These are phyloP conservation scores for Conus betulinus DNA, from an alignment of 1,140 invertebrate species.

Conservation along the genomic window DNA sequence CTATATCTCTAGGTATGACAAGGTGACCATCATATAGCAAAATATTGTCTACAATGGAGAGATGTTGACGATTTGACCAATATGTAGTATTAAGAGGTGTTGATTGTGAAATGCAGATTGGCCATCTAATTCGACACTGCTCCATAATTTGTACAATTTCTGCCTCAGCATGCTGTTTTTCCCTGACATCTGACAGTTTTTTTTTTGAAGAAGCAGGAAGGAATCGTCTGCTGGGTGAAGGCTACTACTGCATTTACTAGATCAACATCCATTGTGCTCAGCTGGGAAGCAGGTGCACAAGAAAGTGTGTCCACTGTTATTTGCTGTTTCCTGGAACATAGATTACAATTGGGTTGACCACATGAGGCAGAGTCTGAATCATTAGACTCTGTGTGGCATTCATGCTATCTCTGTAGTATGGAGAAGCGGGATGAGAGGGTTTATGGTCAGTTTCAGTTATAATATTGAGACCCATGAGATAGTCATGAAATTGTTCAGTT, in stretches of 20 bases:
- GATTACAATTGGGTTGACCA: slow-evolving; percentile 31
- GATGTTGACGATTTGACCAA: slow-evolving; percentile 19
- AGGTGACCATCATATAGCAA: neutral
- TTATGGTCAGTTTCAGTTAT: slow-evolving; percentile 68
- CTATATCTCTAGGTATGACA: slow-evolving; percentile 14
- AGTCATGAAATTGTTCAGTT: slow-evolving; percentile 77
- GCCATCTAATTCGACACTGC: neutral
- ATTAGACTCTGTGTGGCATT: slow-evolving; percentile 42
- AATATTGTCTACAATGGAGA: neutral
- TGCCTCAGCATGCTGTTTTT: neutral
- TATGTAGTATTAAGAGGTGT: neutral
- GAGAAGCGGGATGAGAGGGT: slow-evolving; percentile 63
- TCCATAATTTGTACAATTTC: neutral
- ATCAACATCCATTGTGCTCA: neutral
- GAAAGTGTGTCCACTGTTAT: slow-evolving; percentile 49
- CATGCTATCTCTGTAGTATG: slow-evolving; percentile 37
- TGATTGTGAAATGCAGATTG: neutral
- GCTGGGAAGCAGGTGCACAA: slow-evolving; percentile 10
- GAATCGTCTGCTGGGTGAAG: neutral
- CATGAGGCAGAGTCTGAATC: slow-evolving; percentile 46
- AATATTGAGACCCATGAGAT: slow-evolving; percentile 72
- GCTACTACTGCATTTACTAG: neutral
- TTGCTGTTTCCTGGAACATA: slow-evolving; percentile 49
- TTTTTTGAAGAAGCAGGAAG: slow-evolving; percentile 7
- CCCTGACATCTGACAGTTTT: neutral